These are phyloP conservation scores for Chaetogeoica ovagalla DNA, from an alignment of 2,888 invertebrate genomes.

Conservation along the genomic window DNA sequence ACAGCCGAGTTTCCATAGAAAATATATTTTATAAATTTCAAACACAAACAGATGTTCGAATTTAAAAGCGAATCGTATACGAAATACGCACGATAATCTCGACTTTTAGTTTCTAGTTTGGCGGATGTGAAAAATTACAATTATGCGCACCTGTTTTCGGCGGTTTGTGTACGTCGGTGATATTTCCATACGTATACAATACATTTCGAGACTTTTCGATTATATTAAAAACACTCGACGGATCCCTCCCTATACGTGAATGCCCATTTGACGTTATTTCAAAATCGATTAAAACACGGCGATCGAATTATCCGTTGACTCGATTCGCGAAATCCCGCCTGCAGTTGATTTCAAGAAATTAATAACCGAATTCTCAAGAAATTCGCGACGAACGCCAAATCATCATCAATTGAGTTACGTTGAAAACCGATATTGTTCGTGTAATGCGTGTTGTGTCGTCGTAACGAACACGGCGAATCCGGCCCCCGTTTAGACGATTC, in stretches of 20 bases:
- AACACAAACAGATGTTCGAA: constrained; percentile 12
- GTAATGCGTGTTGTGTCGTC: too few relatives aligned
- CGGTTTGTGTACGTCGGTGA: too few relatives aligned
- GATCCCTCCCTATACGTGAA: neutral
- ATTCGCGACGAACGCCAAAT: too few relatives aligned
- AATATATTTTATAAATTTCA: constrained; percentile 7
- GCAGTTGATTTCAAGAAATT: too few relatives aligned
- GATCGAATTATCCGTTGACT: too few relatives aligned
- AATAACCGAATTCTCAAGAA: too few relatives aligned
- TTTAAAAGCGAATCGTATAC: neutral
- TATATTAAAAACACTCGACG: neutral
- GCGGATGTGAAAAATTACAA: constrained; percentile 7
- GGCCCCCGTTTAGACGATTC: too few relatives aligned
- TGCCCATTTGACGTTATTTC: neutral
- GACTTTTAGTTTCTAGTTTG: constrained; percentile 3
- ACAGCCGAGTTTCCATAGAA: neutral
- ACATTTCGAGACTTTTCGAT: neutral
- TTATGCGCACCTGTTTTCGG: neutral
- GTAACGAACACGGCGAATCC: too few relatives aligned
- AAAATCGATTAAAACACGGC: neutral
- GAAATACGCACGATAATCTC: constrained; percentile 2
- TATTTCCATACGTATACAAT: neutral
- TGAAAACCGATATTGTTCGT: too few relatives aligned
- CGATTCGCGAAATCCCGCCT: neutral
- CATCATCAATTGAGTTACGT: too few relatives aligned